Evolutionary conservation across 2,113 vertebrate species (phyloP), one percentile per base, ranked within the genome.

Genomic region (Megalops atlanticus): DNA sequence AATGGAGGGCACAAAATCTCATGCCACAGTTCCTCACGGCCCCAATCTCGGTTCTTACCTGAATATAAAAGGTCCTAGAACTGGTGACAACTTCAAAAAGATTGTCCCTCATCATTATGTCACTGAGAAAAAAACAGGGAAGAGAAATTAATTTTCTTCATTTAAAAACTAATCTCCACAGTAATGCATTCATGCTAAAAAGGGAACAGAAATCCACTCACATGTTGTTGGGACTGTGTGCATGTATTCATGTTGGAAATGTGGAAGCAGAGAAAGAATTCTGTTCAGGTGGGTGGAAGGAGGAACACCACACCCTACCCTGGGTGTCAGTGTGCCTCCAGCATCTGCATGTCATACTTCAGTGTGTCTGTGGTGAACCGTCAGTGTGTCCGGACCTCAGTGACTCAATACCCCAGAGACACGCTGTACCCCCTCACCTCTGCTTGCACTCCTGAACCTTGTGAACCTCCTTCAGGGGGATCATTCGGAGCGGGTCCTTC

Each of bases 51-150:
- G 70, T 36, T 49, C 81, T 93, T 92, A 99, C 98, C 96, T 99
- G 98, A 24, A 99, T 91, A 88, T 95, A 99, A 93, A 99, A 99
- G 47, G 96, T 99, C 89, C 97, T 95, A 85, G 96, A 96, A 79
- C 91, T 94, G 85, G 98, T 99, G 88, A 98, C 96, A 84, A 99
- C 94, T 93, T 99, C 96, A 88, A 99, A 99, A 82, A 99, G 94
- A 93, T 99, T 99, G 94, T 99, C 97, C 89, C 98, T 97, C 97
- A 97, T 95, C 96, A 98, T 97, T 83, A 95, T 95, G 81, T 99
- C 98, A 88, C 98, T 99, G 89, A 36, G 81, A 79, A 24, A 73
- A 4, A 31, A 12, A 21, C 15, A 35, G 35, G 80, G 27, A 49
- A 35, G 3, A n/a, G 5, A 54, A 47, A 79, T 11, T n/a, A 76